These are phyloP conservation scores for Muscidifurax raptorellus DNA, from an alignment of 1,140 invertebrate species.

Conservation along the genomic window DNA sequence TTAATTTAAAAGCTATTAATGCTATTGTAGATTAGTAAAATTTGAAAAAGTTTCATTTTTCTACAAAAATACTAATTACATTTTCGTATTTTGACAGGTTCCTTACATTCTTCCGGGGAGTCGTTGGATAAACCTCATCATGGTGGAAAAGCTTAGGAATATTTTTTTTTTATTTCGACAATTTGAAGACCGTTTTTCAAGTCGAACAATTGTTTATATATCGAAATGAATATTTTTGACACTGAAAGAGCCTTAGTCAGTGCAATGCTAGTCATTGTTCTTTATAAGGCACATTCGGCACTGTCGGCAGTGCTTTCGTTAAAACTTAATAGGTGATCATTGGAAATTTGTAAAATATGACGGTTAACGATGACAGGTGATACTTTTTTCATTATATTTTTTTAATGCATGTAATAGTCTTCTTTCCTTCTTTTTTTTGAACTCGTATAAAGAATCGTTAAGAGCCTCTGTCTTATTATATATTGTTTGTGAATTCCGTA, in stretches of 20 bases:
- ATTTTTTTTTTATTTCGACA: conserved; percentile 58
- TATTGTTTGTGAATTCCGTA: conserved; percentile 36
- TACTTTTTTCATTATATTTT: conserved; percentile 22
- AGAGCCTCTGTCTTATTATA: conserved; percentile 9
- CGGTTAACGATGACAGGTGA: conserved; percentile 27
- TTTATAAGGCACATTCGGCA: conserved; percentile 21
- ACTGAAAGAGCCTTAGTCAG: conserved; percentile 21
- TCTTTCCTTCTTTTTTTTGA: conserved; percentile 7
- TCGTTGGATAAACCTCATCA: conserved; percentile 72
- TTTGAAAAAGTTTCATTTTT: not conserved
- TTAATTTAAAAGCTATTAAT: not conserved
- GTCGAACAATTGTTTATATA: conserved; percentile 38
- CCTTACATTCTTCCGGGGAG: conserved; percentile 74
- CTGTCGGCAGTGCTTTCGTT: not conserved
- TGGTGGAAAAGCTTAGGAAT: conserved; percentile 68
- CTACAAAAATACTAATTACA: not conserved
- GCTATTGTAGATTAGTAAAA: not conserved
- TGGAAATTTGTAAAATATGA: conserved; percentile 46
- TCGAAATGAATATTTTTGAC: conserved; percentile 48
- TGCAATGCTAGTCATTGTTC: conserved; percentile 38
- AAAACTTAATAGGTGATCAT: conserved; percentile 29
- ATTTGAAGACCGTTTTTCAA: conserved; percentile 30
- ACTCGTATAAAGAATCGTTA: conserved; percentile 8
- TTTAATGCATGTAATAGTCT: not conserved
- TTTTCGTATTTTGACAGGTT: conserved; percentile 64